These are phyloP conservation scores for Amphipyra berbera DNA, from an alignment of 2,888 invertebrate species.

Conservation along the genomic window DNA sequence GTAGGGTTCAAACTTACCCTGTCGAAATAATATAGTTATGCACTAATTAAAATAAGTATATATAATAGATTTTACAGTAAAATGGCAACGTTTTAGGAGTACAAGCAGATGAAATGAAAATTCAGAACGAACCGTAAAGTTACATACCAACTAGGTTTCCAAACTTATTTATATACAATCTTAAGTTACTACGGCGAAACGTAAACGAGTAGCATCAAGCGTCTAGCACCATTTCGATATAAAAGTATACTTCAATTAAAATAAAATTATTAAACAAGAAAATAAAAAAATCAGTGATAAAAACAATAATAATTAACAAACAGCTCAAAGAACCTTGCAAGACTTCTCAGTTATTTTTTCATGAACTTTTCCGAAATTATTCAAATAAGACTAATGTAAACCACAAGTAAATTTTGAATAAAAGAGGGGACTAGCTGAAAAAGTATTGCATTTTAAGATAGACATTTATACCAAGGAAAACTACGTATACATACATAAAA, in stretches of 20 bases:
- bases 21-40: slow-evolving; percentile 75
- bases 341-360: slow-evolving; percentile 34
- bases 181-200: slow-evolving; percentile 76
- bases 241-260: slow-evolving; percentile 84
- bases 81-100: slow-evolving; percentile 80
- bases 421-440: slow-evolving; percentile 81
- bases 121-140: slow-evolving; percentile 53
- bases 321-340: slow-evolving; percentile 64
- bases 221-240: slow-evolving; percentile 89
- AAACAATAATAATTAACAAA: slow-evolving; percentile 79
- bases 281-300: slow-evolving; percentile 71
- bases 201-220: slow-evolving; percentile 81
- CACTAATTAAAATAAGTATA: slow-evolving; percentile 63
- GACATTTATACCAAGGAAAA: slow-evolving; percentile 75
- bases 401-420: slow-evolving; percentile 82
- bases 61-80: slow-evolving; percentile 60
- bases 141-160: slow-evolving; percentile 59
- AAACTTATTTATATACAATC: slow-evolving; percentile 76
- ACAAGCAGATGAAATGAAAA: slow-evolving; percentile 70
- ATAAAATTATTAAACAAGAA: slow-evolving; percentile 87
- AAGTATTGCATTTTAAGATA: slow-evolving; percentile 81
- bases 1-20: slow-evolving; percentile 77
- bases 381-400: slow-evolving; percentile 64
- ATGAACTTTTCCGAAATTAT: slow-evolving; percentile 61
- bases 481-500: slow-evolving; percentile 75